Conservation (phyloP, 2,797 vertebrate genomes). For the Cossypha dichroa region DNA sequence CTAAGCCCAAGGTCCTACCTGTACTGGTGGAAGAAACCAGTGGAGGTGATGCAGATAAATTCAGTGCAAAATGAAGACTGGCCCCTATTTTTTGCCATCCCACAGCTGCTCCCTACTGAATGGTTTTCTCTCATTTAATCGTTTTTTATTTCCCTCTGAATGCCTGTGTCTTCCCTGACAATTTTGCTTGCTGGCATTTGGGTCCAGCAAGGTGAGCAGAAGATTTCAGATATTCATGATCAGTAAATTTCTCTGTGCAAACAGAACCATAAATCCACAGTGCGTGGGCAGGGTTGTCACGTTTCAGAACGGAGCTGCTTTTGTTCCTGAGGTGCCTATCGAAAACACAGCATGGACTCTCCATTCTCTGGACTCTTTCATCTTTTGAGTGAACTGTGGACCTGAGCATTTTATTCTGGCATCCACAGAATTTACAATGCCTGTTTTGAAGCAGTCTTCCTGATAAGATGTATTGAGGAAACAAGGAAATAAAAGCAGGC, state of each 20-base stretch:
- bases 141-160: not conserved
- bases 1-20: not conserved
- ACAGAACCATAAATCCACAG: conserved; percentile 48
- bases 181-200: conserved; percentile 5
- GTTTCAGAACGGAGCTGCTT: conserved; percentile 38
- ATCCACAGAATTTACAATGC: conserved; percentile 52
- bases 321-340: conserved; percentile 30
- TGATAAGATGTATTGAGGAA: conserved; percentile 49
- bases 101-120: not conserved
- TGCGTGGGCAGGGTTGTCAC: not conserved
- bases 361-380: conserved; percentile 40
- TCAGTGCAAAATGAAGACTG: not conserved
- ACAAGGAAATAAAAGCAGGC: conserved; percentile 59
- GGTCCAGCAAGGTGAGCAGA: not conserved
- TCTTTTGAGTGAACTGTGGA: conserved; percentile 57
- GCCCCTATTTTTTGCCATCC: not conserved
- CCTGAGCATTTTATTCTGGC: conserved; percentile 48
- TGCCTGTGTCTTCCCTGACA: not conserved
- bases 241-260: conserved; percentile 50
- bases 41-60: not conserved
- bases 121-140: not conserved
- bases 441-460: conserved; percentile 46
- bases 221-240: conserved; percentile 33
- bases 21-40: not conserved
- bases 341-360: conserved; percentile 42